Conservation (phyloP, 35 echinoderm and acorn worm genomes). For the Ophiothrix spiculata region DNA sequence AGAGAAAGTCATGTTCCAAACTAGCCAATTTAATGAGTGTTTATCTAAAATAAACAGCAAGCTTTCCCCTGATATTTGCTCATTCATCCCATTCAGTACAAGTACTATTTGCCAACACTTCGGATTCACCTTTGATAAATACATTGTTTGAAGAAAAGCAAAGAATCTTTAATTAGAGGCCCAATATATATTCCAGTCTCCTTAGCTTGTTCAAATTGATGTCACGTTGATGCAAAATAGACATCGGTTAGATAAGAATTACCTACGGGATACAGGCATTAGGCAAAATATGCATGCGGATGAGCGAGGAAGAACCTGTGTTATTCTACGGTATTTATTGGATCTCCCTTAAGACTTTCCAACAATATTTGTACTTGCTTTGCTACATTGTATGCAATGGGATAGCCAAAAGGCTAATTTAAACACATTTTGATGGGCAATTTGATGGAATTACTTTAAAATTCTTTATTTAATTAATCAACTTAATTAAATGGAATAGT, state of each 20-base stretch:
- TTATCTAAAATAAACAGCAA: no score
- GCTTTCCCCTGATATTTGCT: no score
- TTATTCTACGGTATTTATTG: not conserved
- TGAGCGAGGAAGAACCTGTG: not conserved
- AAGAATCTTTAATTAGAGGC: not conserved
- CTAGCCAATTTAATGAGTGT: no score
- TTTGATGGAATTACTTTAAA: no score
- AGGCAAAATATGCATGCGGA: not conserved
- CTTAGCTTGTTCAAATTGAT: not conserved
- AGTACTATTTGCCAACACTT: no score
- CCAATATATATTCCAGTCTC: not conserved
- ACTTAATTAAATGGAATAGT: no score
- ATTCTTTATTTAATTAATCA: no score
- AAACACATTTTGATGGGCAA: not conserved
- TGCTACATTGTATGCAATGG: not conserved
- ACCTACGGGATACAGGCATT: not conserved
- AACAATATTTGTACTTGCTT: not conserved
- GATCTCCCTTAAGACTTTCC: not conserved
- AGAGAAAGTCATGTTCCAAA: no score
- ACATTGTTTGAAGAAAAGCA: not conserved
- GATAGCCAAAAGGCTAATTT: not conserved
- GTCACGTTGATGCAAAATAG: not conserved
- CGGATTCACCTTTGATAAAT: not conserved
- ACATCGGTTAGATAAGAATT: no score
- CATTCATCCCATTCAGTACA: no score